Conservation (phyloP, 2,797 vertebrate genomes). For the Pangasius mekongensis region DNA sequence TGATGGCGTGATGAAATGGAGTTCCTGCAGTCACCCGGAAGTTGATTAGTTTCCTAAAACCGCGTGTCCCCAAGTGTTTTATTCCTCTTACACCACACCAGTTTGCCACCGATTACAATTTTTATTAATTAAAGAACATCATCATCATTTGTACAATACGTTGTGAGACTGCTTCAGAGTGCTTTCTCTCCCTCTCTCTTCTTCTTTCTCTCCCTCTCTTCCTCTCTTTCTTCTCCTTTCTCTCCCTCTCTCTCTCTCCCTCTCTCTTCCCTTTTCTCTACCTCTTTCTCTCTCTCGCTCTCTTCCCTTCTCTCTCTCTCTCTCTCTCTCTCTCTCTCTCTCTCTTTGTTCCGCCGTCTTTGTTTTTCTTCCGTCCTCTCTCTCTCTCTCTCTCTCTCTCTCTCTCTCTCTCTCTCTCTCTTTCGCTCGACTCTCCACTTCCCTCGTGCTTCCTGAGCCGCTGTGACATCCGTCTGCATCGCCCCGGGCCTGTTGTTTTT, state of each 20-base stretch:
- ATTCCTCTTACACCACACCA: background rate
- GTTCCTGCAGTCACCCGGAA: too few species aligned
- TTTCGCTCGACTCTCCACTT: slow-evolving; percentile 13
- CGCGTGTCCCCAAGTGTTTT: background rate
- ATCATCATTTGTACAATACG: background rate
- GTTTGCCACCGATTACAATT: background rate
- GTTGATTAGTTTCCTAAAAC: background rate
- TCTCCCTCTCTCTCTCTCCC: too few species aligned
- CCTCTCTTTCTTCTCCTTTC: too few species aligned
- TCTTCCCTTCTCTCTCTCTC: background rate
- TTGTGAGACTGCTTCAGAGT: background rate
- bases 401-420: background rate
- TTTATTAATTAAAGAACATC: background rate
- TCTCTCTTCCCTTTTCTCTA: too few species aligned
- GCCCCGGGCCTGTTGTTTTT: slow-evolving; percentile 46
- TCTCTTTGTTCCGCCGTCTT: background rate
- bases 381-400: slow-evolving; percentile 22
- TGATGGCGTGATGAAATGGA: background rate
- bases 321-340: background rate
- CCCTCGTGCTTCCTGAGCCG: slow-evolving; percentile 33
- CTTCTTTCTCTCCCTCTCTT: background rate
- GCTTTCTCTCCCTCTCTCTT: background rate
- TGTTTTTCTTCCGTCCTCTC: slow-evolving; percentile 7
- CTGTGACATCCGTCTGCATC: slow-evolving; percentile 47
- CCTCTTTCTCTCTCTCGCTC: background rate